phyloP scores from a whole-genome alignment of 2,113 vertebrate genomes.

The Melanerpes aurifrons region DNA sequence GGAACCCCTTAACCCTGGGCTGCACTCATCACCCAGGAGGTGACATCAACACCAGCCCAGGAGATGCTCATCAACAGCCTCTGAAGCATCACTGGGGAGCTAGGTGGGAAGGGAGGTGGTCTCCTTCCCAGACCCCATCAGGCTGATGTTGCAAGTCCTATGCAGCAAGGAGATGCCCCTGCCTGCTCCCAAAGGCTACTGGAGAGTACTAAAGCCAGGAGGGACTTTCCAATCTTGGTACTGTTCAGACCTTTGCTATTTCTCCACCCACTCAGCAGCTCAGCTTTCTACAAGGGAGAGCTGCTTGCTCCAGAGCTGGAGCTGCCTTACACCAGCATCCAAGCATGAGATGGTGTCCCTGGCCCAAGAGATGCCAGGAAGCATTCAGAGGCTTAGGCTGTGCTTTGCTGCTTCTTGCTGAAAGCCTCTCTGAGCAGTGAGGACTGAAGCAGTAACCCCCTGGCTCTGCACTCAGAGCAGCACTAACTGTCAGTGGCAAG shows the following conservation, averaged over 20 bases:
- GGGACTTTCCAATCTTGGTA: background rate
- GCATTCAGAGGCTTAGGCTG: background rate
- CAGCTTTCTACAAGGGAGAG: background rate
- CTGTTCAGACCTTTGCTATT: background rate
- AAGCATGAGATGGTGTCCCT: background rate
- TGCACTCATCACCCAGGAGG: background rate
- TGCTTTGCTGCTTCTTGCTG: background rate
- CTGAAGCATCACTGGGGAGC: background rate
- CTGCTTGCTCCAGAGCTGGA: background rate
- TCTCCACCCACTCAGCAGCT: background rate
- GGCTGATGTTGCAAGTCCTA: background rate
- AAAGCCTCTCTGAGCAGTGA: background rate
- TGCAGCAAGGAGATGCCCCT: background rate
- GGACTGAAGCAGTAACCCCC: background rate
- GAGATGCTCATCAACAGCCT: background rate
- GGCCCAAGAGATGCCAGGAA: background rate
- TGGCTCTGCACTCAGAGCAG: background rate
- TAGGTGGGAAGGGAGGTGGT: background rate
- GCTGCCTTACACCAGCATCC: background rate
- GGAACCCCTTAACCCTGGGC: background rate
- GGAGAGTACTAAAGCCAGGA: rapidly evolving
- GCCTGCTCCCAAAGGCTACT: background rate
- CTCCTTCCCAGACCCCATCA: background rate
- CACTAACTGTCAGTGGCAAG: background rate
- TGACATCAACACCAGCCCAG: too few species aligned